Base-by-base conservation (phyloP, 2,888 invertebrate genomes). In the Flexamia atlantica region DNA sequence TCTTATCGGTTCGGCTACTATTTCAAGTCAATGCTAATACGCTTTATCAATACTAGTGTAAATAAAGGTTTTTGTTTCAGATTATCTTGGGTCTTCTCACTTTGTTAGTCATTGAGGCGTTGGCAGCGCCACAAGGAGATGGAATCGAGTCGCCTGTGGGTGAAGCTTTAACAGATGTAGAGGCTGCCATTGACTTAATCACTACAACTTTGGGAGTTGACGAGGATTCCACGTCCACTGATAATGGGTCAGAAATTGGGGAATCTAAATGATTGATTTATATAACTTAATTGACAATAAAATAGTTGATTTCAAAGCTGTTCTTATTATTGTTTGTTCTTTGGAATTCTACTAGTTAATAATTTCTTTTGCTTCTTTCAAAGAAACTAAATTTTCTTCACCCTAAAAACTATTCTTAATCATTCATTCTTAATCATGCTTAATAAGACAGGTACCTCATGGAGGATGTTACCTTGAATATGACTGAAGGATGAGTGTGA, bases 71-170 rank as follows among this genome's bases (percentile, higher is more conserved):
- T 36, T 7, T 36, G 36, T 36, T 64, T 20, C 5, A 64, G 64
- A n/a, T 64, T 12, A 28, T 64, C 17, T 14, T 64, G 64, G 4
- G 28, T 12, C 28, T 64, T 14, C 5, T 64, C 7, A 30, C 64
- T 0, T 30, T 64, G 30, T 17, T 64, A 30, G 64, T 64, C 30
- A 64, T 64, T 30, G 28, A 64, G 28, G 7, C 64, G 14, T 10
- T 64, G 30, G 30, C 64, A 30, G 64, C 64, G 0, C 64, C 64
- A 28, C 64, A 64, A 20, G 64, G 30, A 4, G 64, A 64, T 28
- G 64, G 9, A 5, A 17, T 50, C 50, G 50, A 14, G 50, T 20
- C 3, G 57, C 4, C 20, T 5, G 50, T 50, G 12, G 50, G 17
- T 3, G 14, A 17, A 14, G 46, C 7, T 14, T 4, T 12, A 5